Conservation (phyloP, 2,797 vertebrate species). For the Moxostoma hubbsi region DNA sequence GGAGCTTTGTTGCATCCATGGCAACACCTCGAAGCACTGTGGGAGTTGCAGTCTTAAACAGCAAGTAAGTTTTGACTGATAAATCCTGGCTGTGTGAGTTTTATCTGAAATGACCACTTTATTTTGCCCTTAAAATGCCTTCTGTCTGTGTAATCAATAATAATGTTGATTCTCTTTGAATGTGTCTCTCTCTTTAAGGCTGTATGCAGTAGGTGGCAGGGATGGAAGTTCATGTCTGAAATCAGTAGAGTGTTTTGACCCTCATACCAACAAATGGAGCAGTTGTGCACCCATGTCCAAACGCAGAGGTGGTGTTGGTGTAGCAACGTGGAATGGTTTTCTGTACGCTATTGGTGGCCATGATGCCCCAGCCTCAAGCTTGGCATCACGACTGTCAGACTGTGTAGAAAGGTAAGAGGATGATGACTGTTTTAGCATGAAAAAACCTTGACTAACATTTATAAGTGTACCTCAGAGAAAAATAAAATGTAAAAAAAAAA, state of each 20-base stretch:
- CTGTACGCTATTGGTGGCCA: slow-evolving; percentile 97
- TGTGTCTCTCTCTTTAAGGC: slow-evolving; percentile 71
- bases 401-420: slow-evolving; percentile 92
- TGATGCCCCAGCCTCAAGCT: slow-evolving; percentile 91
- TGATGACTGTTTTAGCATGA: not conserved
- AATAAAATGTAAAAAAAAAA: too few relatives aligned
- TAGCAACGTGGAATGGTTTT: slow-evolving; percentile 95
- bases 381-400: slow-evolving; percentile 93
- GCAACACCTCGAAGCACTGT: slow-evolving; percentile 96
- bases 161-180: not conserved
- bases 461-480: too few relatives aligned
- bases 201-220: slow-evolving; percentile 96
- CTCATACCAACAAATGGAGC: slow-evolving; percentile 96
- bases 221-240: slow-evolving; percentile 97
- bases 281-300: slow-evolving; percentile 95
- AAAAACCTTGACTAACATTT: not conserved
- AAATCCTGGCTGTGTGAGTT: not conserved
- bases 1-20: slow-evolving; percentile 99
- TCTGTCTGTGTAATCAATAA: not conserved
- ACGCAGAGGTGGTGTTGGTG: slow-evolving; percentile 94
- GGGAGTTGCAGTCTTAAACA: slow-evolving; percentile 92
- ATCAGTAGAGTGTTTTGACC: slow-evolving; percentile 97
- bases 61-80: slow-evolving; percentile 84
- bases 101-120: not conserved
- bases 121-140: not conserved